Evolutionary conservation across 1,140 invertebrate species (phyloP).

Genomic region (Magallana angulata): DNA sequence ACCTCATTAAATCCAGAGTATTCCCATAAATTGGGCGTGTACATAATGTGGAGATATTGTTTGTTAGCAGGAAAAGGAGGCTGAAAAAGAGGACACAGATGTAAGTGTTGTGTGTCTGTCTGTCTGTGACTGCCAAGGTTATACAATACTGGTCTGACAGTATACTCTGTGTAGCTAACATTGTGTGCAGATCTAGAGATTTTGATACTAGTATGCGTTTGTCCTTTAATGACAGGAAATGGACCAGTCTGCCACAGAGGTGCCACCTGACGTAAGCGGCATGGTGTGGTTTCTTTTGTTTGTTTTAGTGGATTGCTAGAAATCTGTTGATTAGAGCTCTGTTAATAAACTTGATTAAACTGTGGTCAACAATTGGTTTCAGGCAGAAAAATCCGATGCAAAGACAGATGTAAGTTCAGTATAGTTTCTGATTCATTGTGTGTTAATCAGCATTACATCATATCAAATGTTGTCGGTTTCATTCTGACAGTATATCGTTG

Average conservation of each 20-base stretch:
- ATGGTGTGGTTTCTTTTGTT: not conserved
- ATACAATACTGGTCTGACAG: no score
- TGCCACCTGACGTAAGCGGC: not conserved
- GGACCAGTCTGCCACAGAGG: conserved; percentile 6
- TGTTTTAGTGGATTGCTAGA: no score
- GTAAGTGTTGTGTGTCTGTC: not conserved
- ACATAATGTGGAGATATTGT: not conserved
- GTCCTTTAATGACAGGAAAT: not conserved
- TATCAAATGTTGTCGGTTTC: no score
- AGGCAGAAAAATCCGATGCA: not conserved
- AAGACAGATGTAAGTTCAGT: not conserved
- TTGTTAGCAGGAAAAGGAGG: conserved; percentile 6
- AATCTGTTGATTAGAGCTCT: no score
- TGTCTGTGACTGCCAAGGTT: no score
- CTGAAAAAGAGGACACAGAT: not conserved
- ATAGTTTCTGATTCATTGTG: no score
- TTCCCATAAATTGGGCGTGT: no score
- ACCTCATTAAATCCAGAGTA: no score
- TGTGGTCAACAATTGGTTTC: not conserved
- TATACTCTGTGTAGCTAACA: no score
- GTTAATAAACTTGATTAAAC: not conserved
- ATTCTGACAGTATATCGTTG: no score
- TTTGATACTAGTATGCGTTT: not conserved
- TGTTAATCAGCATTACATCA: no score
- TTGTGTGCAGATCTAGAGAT: not conserved